Evolutionary conservation across 92 coral and sea anemone species (phyloP).

Genomic region (Epizoanthus rinbou): DNA sequence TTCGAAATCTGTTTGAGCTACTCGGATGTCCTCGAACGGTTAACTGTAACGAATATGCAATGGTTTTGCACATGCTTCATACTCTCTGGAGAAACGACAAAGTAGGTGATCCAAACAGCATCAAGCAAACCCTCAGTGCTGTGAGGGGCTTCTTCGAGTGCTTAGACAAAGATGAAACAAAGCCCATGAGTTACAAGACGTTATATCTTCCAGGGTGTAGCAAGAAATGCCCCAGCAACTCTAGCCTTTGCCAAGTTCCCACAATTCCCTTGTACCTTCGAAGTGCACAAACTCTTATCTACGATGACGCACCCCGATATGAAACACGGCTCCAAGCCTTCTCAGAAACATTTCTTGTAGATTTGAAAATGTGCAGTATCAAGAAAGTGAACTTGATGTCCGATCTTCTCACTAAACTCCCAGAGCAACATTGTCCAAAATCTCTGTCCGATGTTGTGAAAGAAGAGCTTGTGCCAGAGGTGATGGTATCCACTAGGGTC

Average conservation of each 20-base stretch:
- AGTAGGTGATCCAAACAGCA: conserved; percentile 55
- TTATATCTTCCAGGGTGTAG: conserved; percentile 18
- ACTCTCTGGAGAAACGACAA: conserved; percentile 36
- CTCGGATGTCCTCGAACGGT: conserved; percentile 64
- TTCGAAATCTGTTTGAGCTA: conserved; percentile 41
- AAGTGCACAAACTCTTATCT: conserved; percentile 33
- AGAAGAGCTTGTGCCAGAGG: conserved; percentile 46
- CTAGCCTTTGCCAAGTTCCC: background rate
- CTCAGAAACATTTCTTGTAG: conserved; percentile 52
- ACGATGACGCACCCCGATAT: conserved; percentile 63
- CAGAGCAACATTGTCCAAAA: conserved; percentile 51
- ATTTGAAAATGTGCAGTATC: conserved; percentile 48
- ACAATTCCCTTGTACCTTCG: conserved; percentile 11
- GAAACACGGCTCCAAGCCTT: conserved; percentile 44
- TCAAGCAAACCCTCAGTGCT: conserved; percentile 41
- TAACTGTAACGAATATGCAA: conserved; percentile 60
- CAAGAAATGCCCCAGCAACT: background rate
- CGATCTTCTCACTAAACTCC: conserved; percentile 40
- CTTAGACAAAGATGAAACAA: conserved; percentile 30
- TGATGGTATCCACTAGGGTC: background rate
- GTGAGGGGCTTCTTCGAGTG: conserved; percentile 62
- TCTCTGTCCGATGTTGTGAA: conserved; percentile 53
- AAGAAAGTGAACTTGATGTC: conserved; percentile 21
- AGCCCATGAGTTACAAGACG: background rate
- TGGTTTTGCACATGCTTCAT: conserved; percentile 58